Conservation (phyloP, 2,888 invertebrate genomes). For the Philonicus albiceps region DNA sequence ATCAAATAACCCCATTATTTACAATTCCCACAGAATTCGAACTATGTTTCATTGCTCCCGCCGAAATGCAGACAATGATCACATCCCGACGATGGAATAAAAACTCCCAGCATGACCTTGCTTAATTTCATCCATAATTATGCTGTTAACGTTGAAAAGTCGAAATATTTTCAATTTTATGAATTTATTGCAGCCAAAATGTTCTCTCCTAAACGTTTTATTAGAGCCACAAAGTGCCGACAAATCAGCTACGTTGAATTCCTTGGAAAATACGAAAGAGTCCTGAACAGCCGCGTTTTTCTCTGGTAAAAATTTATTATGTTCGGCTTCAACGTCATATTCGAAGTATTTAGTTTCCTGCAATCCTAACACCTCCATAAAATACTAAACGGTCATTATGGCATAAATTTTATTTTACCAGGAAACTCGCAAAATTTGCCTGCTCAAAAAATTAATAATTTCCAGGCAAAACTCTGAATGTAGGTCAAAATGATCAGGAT, state of each 20-base stretch:
- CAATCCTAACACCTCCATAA: slow-evolving; percentile 45
- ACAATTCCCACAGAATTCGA: not conserved
- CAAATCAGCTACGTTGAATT: not conserved
- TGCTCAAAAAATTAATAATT: not conserved
- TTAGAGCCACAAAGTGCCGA: slow-evolving; percentile 30
- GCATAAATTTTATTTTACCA: slow-evolving; percentile 18
- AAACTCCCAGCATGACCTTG: slow-evolving; percentile 39
- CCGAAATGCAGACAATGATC: not conserved
- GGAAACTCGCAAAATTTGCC: not conserved
- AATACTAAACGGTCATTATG: slow-evolving; percentile 45
- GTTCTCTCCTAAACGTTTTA: slow-evolving; percentile 35
- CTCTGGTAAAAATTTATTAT: not conserved
- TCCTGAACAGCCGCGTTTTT: slow-evolving; percentile 2
- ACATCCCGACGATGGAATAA: not conserved
- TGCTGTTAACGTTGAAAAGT: slow-evolving; percentile 41
- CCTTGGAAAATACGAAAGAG: slow-evolving; percentile 1
- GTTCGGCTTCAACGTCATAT: not conserved
- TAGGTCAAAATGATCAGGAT: not conserved
- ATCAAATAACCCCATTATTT: not conserved
- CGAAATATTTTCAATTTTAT: slow-evolving; percentile 42
- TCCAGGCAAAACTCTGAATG: not conserved
- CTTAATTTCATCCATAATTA: slow-evolving; percentile 46
- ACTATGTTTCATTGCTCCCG: not conserved
- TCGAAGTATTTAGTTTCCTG: slow-evolving; percentile 37
- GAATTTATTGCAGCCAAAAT: slow-evolving; percentile 44